Conservation (phyloP, 2,113 vertebrate genomes). For the Cynopterus brachyotis region DNA sequence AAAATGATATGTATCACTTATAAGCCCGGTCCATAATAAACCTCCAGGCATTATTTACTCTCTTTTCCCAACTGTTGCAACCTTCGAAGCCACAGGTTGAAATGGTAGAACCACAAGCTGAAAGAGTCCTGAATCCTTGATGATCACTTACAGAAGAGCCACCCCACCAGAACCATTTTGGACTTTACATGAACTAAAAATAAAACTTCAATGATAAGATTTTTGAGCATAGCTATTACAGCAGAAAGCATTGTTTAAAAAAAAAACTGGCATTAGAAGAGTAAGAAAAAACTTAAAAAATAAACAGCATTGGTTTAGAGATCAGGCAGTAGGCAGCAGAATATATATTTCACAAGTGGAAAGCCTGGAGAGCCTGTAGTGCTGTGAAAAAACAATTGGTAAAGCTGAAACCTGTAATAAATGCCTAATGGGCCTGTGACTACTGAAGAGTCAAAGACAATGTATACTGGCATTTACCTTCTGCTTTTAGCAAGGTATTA, state of each 20-base stretch:
- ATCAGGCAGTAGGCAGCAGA: neutral
- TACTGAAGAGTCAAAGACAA: neutral
- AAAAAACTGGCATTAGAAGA: neutral
- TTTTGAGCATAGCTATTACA: neutral
- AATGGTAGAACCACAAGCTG: neutral
- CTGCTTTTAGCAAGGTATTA: constrained; percentile 12
- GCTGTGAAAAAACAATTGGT: neutral
- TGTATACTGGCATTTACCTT: neutral
- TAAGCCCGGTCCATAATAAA: neutral
- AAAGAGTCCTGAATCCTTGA: neutral
- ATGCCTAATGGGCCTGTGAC: neutral
- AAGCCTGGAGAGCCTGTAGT: neutral
- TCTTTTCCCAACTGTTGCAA: neutral
- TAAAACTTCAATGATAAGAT: neutral
- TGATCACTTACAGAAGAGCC: neutral
- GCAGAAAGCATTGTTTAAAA: neutral
- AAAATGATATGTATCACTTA: neutral
- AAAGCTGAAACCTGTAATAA: neutral
- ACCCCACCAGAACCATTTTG: neutral
- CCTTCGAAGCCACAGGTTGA: neutral
- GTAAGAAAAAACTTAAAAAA: neutral
- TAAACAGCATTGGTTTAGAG: neutral
- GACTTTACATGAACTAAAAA: neutral
- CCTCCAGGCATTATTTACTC: neutral
- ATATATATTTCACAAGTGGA: neutral